Conservation (phyloP, 2,113 vertebrate species). For the Erythrocebus patas region DNA sequence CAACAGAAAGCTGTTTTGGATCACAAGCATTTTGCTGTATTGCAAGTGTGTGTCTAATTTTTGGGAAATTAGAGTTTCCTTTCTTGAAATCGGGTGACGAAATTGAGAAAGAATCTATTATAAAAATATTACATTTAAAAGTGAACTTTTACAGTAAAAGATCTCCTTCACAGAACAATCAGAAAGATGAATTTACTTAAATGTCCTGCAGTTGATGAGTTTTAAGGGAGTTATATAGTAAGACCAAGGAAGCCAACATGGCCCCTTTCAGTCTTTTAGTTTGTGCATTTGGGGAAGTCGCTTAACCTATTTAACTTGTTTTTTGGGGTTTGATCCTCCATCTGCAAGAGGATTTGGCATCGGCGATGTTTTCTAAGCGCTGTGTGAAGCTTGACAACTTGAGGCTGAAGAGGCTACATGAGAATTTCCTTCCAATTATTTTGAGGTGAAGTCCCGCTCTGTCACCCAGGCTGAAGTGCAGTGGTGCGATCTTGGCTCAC, state of each 20-base stretch:
- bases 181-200: not conserved
- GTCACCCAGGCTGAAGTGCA: too few species aligned
- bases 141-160: constrained; percentile 49
- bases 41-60: constrained; percentile 9
- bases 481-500: too few species aligned
- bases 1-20: constrained; percentile 47
- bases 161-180: constrained; percentile 19
- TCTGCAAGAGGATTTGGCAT: not conserved
- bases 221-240: not conserved
- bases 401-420: not conserved
- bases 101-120: constrained; percentile 51
- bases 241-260: not conserved
- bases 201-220: not conserved
- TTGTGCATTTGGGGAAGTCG: not conserved
- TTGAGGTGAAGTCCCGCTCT: too few species aligned
- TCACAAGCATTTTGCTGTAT: constrained; percentile 49
- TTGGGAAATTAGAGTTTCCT: constrained; percentile 43
- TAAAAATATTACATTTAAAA: constrained; percentile 50
- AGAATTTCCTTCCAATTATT: not conserved
- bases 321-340: not conserved
- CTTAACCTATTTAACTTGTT: not conserved
- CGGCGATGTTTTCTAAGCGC: not conserved
- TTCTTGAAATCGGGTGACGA: constrained; percentile 42
- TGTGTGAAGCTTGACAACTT: not conserved
- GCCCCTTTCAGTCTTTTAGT: not conserved